Conservation (phyloP, 2,113 vertebrate species). For the Mobula hypostoma region DNA sequence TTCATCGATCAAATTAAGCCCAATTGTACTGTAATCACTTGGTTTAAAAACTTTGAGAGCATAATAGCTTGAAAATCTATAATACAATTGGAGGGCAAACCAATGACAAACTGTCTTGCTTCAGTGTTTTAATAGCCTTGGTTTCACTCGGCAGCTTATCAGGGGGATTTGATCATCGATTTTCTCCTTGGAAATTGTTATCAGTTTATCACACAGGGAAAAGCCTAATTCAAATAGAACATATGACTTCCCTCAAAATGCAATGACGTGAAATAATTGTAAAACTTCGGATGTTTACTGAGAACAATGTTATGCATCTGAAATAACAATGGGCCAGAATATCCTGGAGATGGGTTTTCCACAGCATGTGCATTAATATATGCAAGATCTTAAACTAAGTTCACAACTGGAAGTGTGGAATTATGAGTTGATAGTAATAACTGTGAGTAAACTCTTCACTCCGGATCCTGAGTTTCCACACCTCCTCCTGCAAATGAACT, state of each 20-base stretch:
- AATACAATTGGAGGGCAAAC: not conserved
- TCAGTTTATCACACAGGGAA: not conserved
- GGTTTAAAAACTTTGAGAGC: not conserved
- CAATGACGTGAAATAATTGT: not conserved
- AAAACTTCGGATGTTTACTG: not conserved
- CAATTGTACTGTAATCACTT: not conserved
- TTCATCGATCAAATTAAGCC: not conserved
- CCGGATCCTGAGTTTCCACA: too few relatives aligned
- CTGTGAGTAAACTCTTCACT: too few relatives aligned
- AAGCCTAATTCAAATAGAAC: not conserved
- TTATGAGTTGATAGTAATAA: too few relatives aligned
- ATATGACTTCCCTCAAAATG: not conserved
- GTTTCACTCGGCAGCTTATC: not conserved
- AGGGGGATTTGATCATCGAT: not conserved
- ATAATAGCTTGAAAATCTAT: not conserved
- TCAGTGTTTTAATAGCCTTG: not conserved
- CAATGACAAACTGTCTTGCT: not conserved
- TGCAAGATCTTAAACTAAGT: too few relatives aligned
- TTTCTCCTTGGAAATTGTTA: not conserved
- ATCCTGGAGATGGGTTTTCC: too few relatives aligned
- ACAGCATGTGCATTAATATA: too few relatives aligned
- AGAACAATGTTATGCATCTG: not conserved
- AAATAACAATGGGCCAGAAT: not conserved
- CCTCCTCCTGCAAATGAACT: too few relatives aligned
- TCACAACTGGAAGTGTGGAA: too few relatives aligned